Percentiles rank a stretch among this genome's conserved stretches.
Conservation (phyloP, 2,113 vertebrate species). For the Arothron firmamentum region DNA sequence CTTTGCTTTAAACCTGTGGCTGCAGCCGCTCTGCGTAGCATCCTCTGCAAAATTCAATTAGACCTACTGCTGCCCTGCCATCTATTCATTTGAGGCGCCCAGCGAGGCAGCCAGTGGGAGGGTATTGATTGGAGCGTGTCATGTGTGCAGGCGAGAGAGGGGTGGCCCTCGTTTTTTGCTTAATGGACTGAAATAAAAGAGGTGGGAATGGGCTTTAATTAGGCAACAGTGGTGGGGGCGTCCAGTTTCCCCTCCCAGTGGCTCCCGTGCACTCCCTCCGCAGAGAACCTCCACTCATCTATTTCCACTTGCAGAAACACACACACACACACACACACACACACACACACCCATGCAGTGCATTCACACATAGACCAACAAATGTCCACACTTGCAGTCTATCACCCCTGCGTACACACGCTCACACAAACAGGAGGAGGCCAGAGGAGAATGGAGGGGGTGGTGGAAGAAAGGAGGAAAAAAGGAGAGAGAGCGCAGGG, state of each 20-base stretch:
- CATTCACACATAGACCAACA: constrained; percentile 19
- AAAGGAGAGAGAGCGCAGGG: constrained; percentile 59
- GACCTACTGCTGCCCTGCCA: constrained; percentile 80
- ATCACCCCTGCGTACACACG: constrained; percentile 32
- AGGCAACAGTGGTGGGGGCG: constrained; percentile 81
- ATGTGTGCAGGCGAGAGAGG: constrained; percentile 81
- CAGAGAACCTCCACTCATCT: constrained; percentile 30
- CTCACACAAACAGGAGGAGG: constrained; percentile 45
- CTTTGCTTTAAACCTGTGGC: constrained; percentile 29
- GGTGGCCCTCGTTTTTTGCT: constrained; percentile 83
- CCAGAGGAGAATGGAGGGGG: constrained; percentile 55
- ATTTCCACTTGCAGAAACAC: constrained; percentile 26
- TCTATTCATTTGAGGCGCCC: constrained; percentile 81
- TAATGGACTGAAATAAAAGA: constrained; percentile 96
- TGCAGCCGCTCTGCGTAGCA: constrained; percentile 38
- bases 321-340: constrained; percentile 15
- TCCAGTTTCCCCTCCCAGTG: constrained; percentile 75
- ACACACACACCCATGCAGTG: neutral
- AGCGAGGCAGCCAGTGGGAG: constrained; percentile 82
- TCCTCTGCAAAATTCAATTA: constrained; percentile 84
- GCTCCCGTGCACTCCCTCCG: constrained; percentile 66
- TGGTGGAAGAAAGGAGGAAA: constrained; percentile 46
- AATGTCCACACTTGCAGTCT: constrained; percentile 28
- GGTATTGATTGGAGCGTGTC: constrained; percentile 88
- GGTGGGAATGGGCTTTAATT: constrained; percentile 91